These are phyloP conservation scores for Manduca sexta DNA, from an alignment of 1,140 invertebrate species.

Conservation along the genomic window DNA sequence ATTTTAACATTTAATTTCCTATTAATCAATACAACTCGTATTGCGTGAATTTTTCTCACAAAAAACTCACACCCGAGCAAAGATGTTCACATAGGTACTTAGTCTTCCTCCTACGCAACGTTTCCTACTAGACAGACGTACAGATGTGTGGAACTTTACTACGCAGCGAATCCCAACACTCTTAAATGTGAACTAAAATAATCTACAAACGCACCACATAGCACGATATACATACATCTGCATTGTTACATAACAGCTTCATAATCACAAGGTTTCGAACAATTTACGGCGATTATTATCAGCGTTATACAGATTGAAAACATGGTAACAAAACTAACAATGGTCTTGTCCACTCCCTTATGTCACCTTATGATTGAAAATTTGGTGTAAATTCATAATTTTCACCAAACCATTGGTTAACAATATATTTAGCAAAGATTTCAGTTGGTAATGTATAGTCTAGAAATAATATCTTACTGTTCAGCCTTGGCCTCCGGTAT, in stretches of 20 bases:
- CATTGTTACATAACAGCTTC: conserved; percentile 52
- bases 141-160: conserved; percentile 13
- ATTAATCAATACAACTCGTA: conserved; percentile 39
- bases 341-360: conserved; percentile 33
- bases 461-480: conserved; percentile 1
- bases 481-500: conserved; percentile 35
- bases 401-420: conserved; percentile 5
- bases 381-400: conserved; percentile 14
- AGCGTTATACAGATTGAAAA: conserved; percentile 15
- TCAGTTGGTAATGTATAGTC: neutral
- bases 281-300: conserved; percentile 35
- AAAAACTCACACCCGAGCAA: conserved; percentile 51
- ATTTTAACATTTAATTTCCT: conserved; percentile 56
- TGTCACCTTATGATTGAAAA: conserved; percentile 19
- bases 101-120: conserved; percentile 31
- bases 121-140: conserved; percentile 5
- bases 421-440: neutral
- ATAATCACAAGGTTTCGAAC: conserved; percentile 52
- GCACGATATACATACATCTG: conserved; percentile 27
- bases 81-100: conserved; percentile 11
- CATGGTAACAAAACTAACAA: conserved; percentile 35
- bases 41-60: conserved; percentile 53
- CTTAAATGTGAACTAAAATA: conserved; percentile 26
- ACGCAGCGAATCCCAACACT: conserved; percentile 19
- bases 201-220: conserved; percentile 24